Evolutionary conservation across 2,113 vertebrate genomes (phyloP), one percentile per base, ranked within the genome.

Genomic region (Ictidomys tridecemlineatus): DNA sequence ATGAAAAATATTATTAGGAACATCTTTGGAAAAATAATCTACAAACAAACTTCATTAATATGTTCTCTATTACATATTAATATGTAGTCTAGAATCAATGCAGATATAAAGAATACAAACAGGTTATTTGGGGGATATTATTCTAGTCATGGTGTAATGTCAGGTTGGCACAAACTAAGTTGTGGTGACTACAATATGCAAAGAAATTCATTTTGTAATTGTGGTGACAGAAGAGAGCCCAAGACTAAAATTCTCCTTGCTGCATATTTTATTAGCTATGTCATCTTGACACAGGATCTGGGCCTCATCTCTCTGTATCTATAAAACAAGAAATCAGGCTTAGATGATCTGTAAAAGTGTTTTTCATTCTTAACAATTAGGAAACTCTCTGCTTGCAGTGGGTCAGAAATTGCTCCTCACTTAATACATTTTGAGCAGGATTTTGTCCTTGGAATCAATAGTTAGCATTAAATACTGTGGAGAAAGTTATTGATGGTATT

Each of bases 381-480:
- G 30, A 92, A 89, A 72, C 20, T 48, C 92, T 56, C 92, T 34
- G 8, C 34, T 84, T 78, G 17, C n/a, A 88, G 26, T 77, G 53
- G n/a, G 8, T 51, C 61, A 88, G 28, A 39, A 90, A 96, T 56
- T 42, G 28, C 42, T 94, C 48, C 76, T 37, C 93, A 89, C 24
- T 91, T 89, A 92, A 79, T n/a, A 97, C 16, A 85, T 79, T 91
- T 92, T 85, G 85, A 92, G 5, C 32, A 93, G 10, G 11, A 45
- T 7, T 97, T 22, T 90, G 93, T 94, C 93, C 80, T 92, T 17
- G 11, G 20, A 87, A 80, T 82, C 85, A 80, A 80, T 72, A 87
- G 63, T 58, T 95, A 79, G 73, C 72, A 87, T 87, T 96, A 94
- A 93, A 89, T 74, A 93, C 30, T 84, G 9, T 78, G 84, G 42